Evolutionary conservation across 2,113 vertebrate genomes (phyloP), one percentile per base, ranked within the genome.

Genomic region (Grammomys dolichurus): DNA sequence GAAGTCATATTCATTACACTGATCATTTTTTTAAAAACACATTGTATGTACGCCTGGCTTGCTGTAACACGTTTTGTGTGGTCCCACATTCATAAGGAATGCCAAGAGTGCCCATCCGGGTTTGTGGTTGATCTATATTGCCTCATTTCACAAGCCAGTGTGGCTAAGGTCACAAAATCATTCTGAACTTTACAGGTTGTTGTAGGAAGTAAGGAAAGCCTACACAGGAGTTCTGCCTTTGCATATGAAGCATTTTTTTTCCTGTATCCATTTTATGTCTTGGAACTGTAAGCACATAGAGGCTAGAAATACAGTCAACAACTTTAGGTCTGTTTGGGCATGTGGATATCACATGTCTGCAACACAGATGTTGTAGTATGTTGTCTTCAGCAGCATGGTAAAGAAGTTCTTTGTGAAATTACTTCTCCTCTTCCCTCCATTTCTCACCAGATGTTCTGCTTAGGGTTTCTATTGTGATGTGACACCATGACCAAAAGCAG

Each of bases 91-190:
- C 97, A 82, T 90, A 93, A 7, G 97, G 94, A 95, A 99, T 97
- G 17, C 98, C 98, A 73, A 99, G 98, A 0, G 99, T 98, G 86
- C 99, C 98, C 84, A 99, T 98, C 96, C 99, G 99, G 99, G 95
- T 99, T 99, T n/a, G 99, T 98, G 0, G 99, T 91, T 99, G 99
- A 97, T 98, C 98, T 89, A 99, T 97, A 46, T 98, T 99, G 93
- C 99, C 99, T 97, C 98, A 99, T 95, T 98, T 98, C 78, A 99
- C 98, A 97, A 99, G 98, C 99, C 99, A 99, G 16, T 99, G 99
- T 1, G 99, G 99, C 19, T 98, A 99, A 95, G 99, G 99, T 96
- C 99, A 99, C 33, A 22, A 60, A 60, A 82, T 82, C 43, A 7
- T 26, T 28, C n/a, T 63, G 81, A 84, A 43, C n/a, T 17, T 60